Evolutionary conservation across 2,113 vertebrate genomes (phyloP), one percentile per base, ranked within the genome.

Genomic region (Grammomys dolichurus): DNA sequence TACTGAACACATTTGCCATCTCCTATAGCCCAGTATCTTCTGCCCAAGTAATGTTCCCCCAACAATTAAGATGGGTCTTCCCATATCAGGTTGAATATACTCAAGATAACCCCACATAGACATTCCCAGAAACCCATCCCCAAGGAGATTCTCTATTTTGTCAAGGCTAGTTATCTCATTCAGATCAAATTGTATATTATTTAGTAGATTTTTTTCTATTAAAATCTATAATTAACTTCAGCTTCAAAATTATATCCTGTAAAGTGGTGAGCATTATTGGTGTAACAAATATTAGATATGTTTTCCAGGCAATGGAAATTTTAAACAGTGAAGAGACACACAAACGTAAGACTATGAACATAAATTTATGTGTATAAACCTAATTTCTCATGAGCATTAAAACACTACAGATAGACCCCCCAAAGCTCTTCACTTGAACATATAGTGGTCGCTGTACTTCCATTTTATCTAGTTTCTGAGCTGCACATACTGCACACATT

Each of bases 181-280:
- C 24, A 33, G 43, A 43, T 70, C 13, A 2, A 51, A 69, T 4
- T 51, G 46, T 51, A 36, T 46, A 75, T 76, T 54, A 51, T 65
- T 51, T 5, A 93, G 65, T 17, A 19, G 3, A 9, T 48, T 65
- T 33, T 90, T 90, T 56, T 87, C 36, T 54, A 24, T 72, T 86
- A 2, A 73, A 78, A 60, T 91, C 58, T 2, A 10, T 73, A 88
- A 88, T 40, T 73, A 96, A 81, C 77, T 81, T 94, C 40, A 95
- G 36, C 20, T 73, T 6, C 60, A 75, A 58, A 2, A 72, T 76
- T 54, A 7, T 81, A 81, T 1, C 77, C 3, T 60, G 11, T 43
- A 4, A 33, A 86, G 3, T 40, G 1, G 10, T 82, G 17, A 58
- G 16, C 73, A 85, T 92, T 90, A 88, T 1, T 90, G 28, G 63